Conservation (phyloP, 2,888 invertebrate species). For the Desoria tigrina region DNA sequence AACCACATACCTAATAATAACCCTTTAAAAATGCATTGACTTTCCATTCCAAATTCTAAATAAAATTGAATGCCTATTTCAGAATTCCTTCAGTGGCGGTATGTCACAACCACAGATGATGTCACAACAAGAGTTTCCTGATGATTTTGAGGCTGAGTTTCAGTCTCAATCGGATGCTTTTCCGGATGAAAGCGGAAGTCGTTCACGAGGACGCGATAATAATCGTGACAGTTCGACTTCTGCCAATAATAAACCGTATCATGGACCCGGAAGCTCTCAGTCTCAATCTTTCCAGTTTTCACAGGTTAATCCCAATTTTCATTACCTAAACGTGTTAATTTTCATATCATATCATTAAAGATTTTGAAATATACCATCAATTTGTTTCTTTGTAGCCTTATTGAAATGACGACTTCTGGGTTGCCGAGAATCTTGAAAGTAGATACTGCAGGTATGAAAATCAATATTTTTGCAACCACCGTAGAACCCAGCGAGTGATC, state of each 20-base stretch:
- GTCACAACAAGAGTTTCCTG: conserved; percentile 49
- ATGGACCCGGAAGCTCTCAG: conserved; percentile 37
- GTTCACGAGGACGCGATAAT: background rate
- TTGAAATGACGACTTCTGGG: too few relatives aligned
- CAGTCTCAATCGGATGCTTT: conserved; percentile 22
- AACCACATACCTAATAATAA: too few relatives aligned
- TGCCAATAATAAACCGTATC: conserved; percentile 3
- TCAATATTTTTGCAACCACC: too few relatives aligned
- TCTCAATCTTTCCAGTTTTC: conserved; percentile 48
- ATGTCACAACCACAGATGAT: conserved; percentile 49
- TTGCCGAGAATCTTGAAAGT: too few relatives aligned
- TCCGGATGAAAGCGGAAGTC: conserved; percentile 4
- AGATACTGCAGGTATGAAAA: too few relatives aligned
- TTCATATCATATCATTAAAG: background rate
- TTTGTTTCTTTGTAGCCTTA: too few relatives aligned
- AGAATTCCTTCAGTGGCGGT: too few relatives aligned
- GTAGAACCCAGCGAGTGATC: too few relatives aligned
- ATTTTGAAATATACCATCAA: too few relatives aligned
- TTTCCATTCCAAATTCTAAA: too few relatives aligned
- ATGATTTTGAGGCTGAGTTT: conserved; percentile 46
- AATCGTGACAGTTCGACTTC: background rate
- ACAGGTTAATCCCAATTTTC: conserved; percentile 44
- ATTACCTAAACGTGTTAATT: background rate
- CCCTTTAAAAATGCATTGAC: background rate
- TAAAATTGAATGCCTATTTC: too few relatives aligned